Evolutionary conservation across 1,140 invertebrate species (phyloP).

Genomic region (Neelides sp.): DNA sequence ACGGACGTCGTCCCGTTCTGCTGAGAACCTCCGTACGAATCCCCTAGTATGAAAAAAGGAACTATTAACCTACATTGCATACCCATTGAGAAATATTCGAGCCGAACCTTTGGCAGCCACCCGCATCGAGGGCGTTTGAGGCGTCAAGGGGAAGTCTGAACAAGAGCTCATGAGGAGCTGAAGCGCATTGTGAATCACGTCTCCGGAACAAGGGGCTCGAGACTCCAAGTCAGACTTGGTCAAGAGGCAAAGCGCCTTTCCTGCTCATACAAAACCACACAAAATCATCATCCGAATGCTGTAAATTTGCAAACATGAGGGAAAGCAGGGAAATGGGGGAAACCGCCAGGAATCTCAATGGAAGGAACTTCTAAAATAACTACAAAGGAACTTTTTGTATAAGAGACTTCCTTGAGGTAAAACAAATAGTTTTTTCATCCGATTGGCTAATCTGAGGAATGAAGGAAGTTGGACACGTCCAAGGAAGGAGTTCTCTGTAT

Average conservation of each 20-base stretch:
- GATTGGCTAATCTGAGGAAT: too few species aligned
- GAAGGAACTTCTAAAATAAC: too few species aligned
- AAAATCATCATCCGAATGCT: constrained; percentile 13
- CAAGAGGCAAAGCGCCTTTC: constrained; percentile 77
- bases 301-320: too few species aligned
- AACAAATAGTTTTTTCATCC: too few species aligned
- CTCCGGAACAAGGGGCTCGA: constrained; percentile 77
- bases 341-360: too few species aligned
- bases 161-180: constrained; percentile 76
- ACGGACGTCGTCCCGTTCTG: constrained; percentile 47
- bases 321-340: too few species aligned
- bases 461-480: too few species aligned
- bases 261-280: constrained; percentile 41
- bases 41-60: not conserved
- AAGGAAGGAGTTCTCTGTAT: too few species aligned
- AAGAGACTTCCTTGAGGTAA: too few species aligned
- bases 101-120: constrained; percentile 54
- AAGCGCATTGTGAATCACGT: constrained; percentile 83
- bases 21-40: constrained; percentile 26
- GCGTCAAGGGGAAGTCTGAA: constrained; percentile 48
- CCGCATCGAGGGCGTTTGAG: constrained; percentile 29
- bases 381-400: too few species aligned
- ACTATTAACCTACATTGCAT: constrained; percentile 25
- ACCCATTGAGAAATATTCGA: constrained; percentile 46
- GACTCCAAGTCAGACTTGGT: constrained; percentile 80